These are phyloP conservation scores for Exaiptasia diaphana DNA, from an alignment of 64 coral and sea anemone genomes.

Conservation along the genomic window DNA sequence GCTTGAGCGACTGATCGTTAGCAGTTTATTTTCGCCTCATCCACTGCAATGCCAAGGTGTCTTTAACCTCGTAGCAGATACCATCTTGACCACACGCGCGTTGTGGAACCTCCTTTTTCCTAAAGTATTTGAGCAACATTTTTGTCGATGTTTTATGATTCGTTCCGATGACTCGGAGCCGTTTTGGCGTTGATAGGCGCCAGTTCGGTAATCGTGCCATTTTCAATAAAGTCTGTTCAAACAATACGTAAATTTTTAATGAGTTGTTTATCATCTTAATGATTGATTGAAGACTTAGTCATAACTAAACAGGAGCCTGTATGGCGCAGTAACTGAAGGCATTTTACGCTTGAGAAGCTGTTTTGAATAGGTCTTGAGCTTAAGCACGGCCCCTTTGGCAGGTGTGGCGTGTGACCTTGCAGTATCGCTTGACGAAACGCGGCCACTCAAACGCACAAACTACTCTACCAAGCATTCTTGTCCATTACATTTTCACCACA, in stretches of 20 bases:
- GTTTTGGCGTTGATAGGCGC: background rate
- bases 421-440: background rate
- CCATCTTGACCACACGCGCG: background rate
- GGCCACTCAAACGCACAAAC: background rate
- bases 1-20: too few species aligned
- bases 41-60: too few species aligned
- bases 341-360: background rate
- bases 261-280: constrained; percentile 10
- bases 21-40: too few species aligned
- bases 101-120: background rate
- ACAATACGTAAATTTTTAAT: constrained; percentile 30
- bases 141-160: background rate
- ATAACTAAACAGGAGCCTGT: constrained; percentile 14
- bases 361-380: background rate
- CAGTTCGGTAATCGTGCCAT: constrained; percentile 8
- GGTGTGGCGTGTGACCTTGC: background rate
- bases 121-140: background rate
- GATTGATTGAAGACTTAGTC: constrained; percentile 17
- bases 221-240: constrained; percentile 23
- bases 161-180: background rate
- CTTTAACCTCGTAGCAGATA: too few species aligned
- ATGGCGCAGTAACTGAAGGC: background rate
- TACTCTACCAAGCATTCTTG: too few species aligned
- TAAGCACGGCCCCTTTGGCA: background rate
- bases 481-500: background rate